These are phyloP conservation scores for Hyles vespertilio DNA, from an alignment of 1,140 invertebrate genomes.

Conservation along the genomic window DNA sequence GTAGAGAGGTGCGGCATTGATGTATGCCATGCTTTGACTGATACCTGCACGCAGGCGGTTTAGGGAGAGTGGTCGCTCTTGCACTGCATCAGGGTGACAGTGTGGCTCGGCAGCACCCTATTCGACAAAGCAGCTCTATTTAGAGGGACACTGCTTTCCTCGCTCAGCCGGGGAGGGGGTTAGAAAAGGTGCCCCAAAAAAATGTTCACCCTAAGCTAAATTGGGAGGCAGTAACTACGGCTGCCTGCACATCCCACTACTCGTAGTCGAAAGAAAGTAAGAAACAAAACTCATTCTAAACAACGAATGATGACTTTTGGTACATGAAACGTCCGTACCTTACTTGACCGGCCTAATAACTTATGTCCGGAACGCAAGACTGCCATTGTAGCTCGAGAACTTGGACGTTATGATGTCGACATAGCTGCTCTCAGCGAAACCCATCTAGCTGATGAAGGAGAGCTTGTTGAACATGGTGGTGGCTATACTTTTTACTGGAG, in stretches of 20 bases:
- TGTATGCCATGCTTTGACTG: slow-evolving; percentile 14
- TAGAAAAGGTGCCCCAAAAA: no score
- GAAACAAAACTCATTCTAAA: no score
- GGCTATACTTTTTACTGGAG: slow-evolving; percentile 7
- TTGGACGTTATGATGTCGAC: neutral
- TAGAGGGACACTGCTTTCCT: slow-evolving; percentile 13
- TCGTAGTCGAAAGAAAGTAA: no score
- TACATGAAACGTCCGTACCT: no score
- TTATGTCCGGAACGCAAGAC: neutral
- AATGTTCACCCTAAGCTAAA: neutral
- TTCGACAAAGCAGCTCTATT: neutral
- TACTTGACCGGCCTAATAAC: neutral
- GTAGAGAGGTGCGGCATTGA: slow-evolving; percentile 13
- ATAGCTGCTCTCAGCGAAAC: neutral
- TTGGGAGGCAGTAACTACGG: slow-evolving; percentile 2
- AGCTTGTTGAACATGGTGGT: slow-evolving; percentile 25
- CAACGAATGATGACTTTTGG: no score
- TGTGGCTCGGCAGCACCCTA: slow-evolving; percentile 10
- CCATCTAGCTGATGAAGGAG: slow-evolving; percentile 2
- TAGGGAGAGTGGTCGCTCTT: slow-evolving; percentile 15
- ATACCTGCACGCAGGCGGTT: slow-evolving; percentile 13
- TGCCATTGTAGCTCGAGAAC: neutral
- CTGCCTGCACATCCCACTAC: neutral
- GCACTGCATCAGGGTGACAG: slow-evolving; percentile 13
- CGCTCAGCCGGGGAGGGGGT: slow-evolving; percentile 1